Evolutionary conservation across 2,797 vertebrate species (phyloP).

Genomic region (Urosaurus nigricauda): DNA sequence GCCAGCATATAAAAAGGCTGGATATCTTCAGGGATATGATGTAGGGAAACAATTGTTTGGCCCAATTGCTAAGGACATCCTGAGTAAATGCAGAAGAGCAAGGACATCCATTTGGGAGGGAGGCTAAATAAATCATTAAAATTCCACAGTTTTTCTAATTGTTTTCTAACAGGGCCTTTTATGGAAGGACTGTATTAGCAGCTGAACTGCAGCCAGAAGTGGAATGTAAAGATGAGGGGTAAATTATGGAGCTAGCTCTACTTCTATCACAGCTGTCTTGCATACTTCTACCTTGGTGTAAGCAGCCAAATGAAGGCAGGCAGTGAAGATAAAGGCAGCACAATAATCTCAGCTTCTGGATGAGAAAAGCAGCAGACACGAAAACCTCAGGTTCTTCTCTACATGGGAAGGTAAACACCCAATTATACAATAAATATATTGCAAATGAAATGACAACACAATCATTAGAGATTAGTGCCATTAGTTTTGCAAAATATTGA

Average conservation of each 20-base stretch:
- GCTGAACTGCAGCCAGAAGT: constrained; percentile 23
- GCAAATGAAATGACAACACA: not conserved
- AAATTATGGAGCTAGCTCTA: not conserved
- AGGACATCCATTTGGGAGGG: constrained; percentile 15
- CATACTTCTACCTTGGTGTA: constrained; percentile 27
- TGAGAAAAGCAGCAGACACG: constrained; percentile 21
- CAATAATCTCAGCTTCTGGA: not conserved
- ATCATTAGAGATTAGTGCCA: not conserved
- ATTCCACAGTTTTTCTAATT: not conserved
- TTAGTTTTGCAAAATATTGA: not conserved
- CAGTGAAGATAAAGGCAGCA: constrained; percentile 1
- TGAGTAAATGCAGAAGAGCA: not conserved
- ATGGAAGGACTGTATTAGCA: constrained; percentile 34
- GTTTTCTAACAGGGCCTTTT: constrained; percentile 29
- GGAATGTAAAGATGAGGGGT: constrained; percentile 28
- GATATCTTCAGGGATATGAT: not conserved
- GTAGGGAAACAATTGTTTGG: not conserved
- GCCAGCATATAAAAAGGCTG: not conserved
- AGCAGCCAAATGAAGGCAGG: constrained; percentile 5
- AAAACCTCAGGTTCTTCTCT: constrained; percentile 4
- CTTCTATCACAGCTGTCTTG: constrained; percentile 19
- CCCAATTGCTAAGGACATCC: rapidly evolving
- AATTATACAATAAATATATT: constrained; percentile 23
- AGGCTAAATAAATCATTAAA: not conserved
- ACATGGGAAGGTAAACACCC: not conserved